Base-by-base conservation (phyloP, 2,113 vertebrate genomes). In the Coptodon rendalli region DNA sequence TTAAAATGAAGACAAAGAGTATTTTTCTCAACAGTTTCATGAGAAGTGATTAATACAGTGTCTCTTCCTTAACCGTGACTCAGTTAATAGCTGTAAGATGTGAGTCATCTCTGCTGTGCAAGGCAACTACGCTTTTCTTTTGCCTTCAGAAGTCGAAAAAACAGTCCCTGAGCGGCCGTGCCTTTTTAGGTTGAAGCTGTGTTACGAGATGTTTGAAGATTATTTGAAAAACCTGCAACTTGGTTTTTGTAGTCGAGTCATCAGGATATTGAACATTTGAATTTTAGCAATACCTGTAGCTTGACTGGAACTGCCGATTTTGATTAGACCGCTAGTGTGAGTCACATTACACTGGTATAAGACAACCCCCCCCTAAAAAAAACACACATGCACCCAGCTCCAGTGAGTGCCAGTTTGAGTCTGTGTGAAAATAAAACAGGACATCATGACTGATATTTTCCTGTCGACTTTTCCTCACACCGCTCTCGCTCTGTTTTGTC, bases 231-330 rank as follows among this genome's bases (percentile, higher is more conserved):
- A 22, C 54, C 29, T 31, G 36, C 29, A 83, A 48, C 52, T 17
- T 16, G 6, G 17, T 81, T 83, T 83, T 85, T 54, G 80, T 38
- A 68, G 22, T 3, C 31, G 45, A 92, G 66, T 88, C 61, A 86
- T 24, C 53, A 83, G 24, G 81, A 78, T 78, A 87, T 7, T 80
- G n/a, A 29, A 79, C 71, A 63, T 59, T 22, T 43, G 61, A 91
- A 50, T 85, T 54, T 27, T 54, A 89, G 84, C 57, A 80, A 83
- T 82, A 87, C 89, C 80, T 89, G 87, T 53, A 71, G 89, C 45
- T 52, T 86, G 83, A 88, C 79, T 90, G 43, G 43, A 84, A 89
- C 78, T 83, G 81, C 80, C 80, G 40, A 84, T 93, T 89, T 68
- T 63, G 73, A 87, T 87, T 45, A 71, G n/a, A 79, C 57, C 12